phyloP scores from a whole-genome alignment of 2,113 vertebrate species.

The Mormoops blainvillei region DNA sequence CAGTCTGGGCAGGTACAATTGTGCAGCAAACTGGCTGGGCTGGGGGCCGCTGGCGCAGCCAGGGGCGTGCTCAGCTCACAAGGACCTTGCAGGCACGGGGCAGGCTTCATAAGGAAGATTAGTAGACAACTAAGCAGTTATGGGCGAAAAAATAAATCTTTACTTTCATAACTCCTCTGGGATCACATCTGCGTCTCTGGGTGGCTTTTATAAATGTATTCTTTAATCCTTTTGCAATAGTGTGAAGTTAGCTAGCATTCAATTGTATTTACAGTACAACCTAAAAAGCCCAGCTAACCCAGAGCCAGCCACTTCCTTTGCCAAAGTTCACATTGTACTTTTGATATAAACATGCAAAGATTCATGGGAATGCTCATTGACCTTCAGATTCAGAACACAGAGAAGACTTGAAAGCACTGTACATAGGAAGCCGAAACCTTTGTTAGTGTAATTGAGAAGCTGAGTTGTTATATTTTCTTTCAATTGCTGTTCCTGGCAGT shows the following conservation, averaged over 20 bases:
- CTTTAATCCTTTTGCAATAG: constrained; percentile 56
- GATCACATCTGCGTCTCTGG: neutral
- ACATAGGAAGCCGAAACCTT: constrained; percentile 74
- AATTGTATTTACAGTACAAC: constrained; percentile 70
- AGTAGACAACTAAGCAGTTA: neutral
- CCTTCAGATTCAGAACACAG: constrained; percentile 80
- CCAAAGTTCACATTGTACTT: constrained; percentile 87
- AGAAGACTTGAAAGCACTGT: constrained; percentile 77
- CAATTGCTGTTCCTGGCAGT: constrained; percentile 67
- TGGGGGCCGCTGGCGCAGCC: too few species aligned
- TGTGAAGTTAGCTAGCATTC: constrained; percentile 58
- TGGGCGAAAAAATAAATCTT: neutral
- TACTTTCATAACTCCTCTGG: neutral
- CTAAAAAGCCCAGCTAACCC: constrained; percentile 63
- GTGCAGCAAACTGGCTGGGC: neutral
- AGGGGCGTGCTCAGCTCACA: neutral
- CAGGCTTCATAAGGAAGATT: neutral
- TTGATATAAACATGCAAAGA: constrained; percentile 80
- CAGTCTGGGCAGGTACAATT: neutral
- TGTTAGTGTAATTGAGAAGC: constrained; percentile 70
- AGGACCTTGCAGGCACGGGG: too few species aligned
- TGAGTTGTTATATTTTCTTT: constrained; percentile 70
- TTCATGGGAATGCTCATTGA: constrained; percentile 80
- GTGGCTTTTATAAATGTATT: constrained; percentile 50
- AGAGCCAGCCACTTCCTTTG: constrained; percentile 64